phyloP scores from a whole-genome alignment of 2,113 vertebrate genomes.

The Pseudopipra pipra region DNA sequence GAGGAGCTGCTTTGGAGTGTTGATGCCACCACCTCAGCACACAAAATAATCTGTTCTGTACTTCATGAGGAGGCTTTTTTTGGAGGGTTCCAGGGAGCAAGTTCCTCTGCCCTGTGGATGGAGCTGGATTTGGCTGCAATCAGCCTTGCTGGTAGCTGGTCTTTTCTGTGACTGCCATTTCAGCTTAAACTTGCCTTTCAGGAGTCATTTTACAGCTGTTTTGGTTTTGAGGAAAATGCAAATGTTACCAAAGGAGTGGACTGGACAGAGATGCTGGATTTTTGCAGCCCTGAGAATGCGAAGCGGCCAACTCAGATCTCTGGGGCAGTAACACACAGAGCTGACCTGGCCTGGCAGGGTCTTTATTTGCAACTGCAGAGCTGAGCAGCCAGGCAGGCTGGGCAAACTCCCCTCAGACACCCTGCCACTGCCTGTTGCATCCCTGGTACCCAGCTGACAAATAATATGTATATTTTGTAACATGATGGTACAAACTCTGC shows the following conservation, averaged over 20 bases:
- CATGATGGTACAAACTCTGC: neutral
- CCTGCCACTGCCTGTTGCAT: neutral
- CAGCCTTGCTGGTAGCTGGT: neutral
- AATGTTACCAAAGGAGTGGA: neutral
- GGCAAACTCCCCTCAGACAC: neutral
- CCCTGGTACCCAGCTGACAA: neutral
- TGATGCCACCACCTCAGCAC: neutral
- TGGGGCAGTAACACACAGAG: neutral
- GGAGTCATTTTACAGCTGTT: neutral
- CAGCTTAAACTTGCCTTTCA: neutral
- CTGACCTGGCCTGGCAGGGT: neutral
- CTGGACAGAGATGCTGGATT: neutral
- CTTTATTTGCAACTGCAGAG: neutral
- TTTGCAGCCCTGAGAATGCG: neutral
- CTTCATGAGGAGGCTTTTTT: neutral
- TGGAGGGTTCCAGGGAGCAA: neutral
- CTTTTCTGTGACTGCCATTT: neutral
- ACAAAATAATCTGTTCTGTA: neutral
- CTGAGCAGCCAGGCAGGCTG: neutral
- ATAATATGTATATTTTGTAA: rapidly evolving
- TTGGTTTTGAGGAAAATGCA: neutral
- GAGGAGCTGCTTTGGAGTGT: slow-evolving; percentile 18
- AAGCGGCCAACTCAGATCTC: rapidly evolving
- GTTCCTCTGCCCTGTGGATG: neutral
- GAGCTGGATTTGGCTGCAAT: neutral